Evolutionary conservation across 2,113 vertebrate species (phyloP).

Genomic region (Alaudala cheleensis): DNA sequence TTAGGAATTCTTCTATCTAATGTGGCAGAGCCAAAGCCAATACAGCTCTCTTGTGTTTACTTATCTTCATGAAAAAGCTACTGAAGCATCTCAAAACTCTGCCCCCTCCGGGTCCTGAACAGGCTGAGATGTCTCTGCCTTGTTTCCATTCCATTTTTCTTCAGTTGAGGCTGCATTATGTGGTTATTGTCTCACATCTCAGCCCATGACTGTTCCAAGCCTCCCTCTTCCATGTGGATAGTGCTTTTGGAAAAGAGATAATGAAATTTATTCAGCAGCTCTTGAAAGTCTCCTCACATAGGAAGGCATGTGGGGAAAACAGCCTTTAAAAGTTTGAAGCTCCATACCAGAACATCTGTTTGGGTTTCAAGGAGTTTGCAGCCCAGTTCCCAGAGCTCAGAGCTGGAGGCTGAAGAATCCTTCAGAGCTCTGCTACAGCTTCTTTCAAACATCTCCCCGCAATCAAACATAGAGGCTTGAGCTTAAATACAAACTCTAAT

Average conservation of each 20-base stretch:
- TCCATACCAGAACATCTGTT: conserved; percentile 43
- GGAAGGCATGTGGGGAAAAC: not conserved
- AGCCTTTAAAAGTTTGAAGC: conserved; percentile 31
- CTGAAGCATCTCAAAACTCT: conserved; percentile 33
- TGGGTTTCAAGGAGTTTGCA: not conserved
- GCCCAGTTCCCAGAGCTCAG: not conserved
- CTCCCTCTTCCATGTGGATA: not conserved
- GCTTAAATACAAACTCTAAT: not conserved
- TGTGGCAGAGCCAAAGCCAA: not conserved
- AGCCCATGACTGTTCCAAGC: not conserved
- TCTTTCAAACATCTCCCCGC: not conserved
- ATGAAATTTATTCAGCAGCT: conserved; percentile 22
- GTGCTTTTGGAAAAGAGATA: not conserved
- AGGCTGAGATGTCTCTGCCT: not conserved
- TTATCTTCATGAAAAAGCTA: conserved; percentile 36
- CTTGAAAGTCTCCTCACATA: conserved; percentile 28
- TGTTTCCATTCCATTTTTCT: not conserved
- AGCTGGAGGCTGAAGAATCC: not conserved
- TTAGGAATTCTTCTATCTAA: not conserved
- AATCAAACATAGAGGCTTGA: not conserved
- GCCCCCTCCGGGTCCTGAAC: not conserved
- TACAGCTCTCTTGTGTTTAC: conserved; percentile 32
- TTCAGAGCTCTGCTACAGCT: not conserved
- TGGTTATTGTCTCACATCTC: not conserved
- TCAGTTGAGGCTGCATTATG: not conserved